These are phyloP conservation scores for Choristoneura rosaceana DNA, from an alignment of 2,888 invertebrate genomes.

Conservation along the genomic window DNA sequence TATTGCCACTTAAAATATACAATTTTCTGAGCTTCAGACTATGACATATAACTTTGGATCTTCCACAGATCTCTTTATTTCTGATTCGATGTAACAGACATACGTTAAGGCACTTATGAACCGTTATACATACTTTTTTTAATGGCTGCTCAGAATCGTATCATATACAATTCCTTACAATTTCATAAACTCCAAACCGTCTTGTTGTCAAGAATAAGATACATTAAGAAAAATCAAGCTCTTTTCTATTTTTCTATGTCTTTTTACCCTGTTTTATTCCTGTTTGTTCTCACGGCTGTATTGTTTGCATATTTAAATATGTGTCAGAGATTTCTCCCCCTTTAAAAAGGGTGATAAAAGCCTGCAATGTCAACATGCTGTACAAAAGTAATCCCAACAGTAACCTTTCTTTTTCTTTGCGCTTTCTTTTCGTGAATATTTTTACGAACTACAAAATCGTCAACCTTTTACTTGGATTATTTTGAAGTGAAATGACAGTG, in stretches of 20 bases:
- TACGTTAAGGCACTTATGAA: too few relatives aligned
- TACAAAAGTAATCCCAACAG: constrained; percentile 80
- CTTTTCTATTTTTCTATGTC: constrained; percentile 42
- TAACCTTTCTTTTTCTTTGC: constrained; percentile 54
- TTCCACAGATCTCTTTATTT: too few relatives aligned
- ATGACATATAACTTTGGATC: too few relatives aligned
- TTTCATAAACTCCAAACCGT: neutral
- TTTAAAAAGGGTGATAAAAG: constrained; percentile 82
- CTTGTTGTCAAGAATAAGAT: constrained; percentile 14
- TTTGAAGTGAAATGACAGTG: neutral
- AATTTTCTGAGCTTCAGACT: too few relatives aligned
- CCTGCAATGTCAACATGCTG: constrained; percentile 79
- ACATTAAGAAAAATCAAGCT: constrained; percentile 29
- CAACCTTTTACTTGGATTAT: neutral
- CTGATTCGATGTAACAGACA: too few relatives aligned
- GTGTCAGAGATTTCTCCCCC: constrained; percentile 80
- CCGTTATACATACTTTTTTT: too few relatives aligned
- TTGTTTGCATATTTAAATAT: constrained; percentile 84
- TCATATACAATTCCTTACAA: neutral
- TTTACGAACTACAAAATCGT: constrained; percentile 6
- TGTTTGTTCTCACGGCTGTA: constrained; percentile 67
- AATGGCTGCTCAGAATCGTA: too few relatives aligned
- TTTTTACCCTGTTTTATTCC: constrained; percentile 61
- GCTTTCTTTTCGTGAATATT: constrained; percentile 48
- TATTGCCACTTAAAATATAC: too few relatives aligned